Evolutionary conservation across 2,888 invertebrate species (phyloP).

Genomic region (Amphipyra tragopoginis): DNA sequence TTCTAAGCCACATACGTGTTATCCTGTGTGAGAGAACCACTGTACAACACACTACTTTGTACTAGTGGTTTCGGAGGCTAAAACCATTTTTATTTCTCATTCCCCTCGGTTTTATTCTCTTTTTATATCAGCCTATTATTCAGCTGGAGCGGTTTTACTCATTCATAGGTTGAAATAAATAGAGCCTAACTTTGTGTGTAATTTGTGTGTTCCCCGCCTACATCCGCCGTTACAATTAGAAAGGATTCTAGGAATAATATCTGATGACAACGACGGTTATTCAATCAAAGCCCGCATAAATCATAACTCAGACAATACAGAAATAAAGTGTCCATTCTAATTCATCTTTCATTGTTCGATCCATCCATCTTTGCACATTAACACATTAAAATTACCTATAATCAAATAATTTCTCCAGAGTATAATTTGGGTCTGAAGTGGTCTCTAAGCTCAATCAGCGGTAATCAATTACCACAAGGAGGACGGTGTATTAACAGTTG

Average conservation of each 20-base stretch:
- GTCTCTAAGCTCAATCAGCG: conserved; percentile 16
- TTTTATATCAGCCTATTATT: conserved; percentile 48
- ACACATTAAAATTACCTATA: conserved; percentile 26
- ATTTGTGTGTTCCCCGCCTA: neutral
- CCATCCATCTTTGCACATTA: conserved; percentile 22
- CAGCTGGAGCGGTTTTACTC: conserved; percentile 24
- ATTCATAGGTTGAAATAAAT: conserved; percentile 9
- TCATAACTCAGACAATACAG: conserved; percentile 6
- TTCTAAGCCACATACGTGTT: conserved; percentile 62
- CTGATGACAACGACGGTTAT: neutral
- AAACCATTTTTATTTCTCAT: conserved; percentile 56
- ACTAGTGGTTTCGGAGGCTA: conserved; percentile 50
- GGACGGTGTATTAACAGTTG: conserved; percentile 49
- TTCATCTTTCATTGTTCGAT: neutral
- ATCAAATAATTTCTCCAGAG: conserved; percentile 31
- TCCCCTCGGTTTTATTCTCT: conserved; percentile 23
- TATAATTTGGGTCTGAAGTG: conserved; percentile 29
- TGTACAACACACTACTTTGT: conserved; percentile 58
- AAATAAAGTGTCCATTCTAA: conserved; percentile 8
- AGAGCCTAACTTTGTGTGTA: conserved; percentile 6
- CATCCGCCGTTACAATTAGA: neutral
- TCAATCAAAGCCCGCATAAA: conserved; percentile 9
- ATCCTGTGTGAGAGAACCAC: conserved; percentile 49
- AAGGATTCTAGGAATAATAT: neutral
- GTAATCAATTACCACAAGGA: conserved; percentile 49